Evolutionary conservation across 2,888 invertebrate genomes (phyloP).

Genomic region (Oligia latruncula): DNA sequence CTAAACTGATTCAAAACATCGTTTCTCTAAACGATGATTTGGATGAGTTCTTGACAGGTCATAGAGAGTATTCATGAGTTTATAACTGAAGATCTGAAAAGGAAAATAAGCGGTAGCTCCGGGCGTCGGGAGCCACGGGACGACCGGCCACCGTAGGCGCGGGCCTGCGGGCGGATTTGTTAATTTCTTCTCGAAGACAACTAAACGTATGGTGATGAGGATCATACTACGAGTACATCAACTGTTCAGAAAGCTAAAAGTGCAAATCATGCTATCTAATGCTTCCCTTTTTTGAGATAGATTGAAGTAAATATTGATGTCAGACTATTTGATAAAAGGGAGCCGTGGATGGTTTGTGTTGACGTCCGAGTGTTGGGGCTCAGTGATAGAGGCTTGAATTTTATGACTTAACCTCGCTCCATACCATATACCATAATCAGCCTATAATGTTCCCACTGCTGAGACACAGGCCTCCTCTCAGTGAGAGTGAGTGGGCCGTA

Average conservation of each 20-base stretch:
- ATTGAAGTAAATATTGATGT: conserved; percentile 78
- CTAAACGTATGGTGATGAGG: not conserved
- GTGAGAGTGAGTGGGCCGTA: too few relatives aligned
- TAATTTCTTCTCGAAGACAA: not conserved
- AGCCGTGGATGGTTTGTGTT: conserved; percentile 55
- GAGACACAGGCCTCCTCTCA: too few relatives aligned
- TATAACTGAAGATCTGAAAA: not conserved
- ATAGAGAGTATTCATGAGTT: not conserved
- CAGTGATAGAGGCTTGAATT: conserved; percentile 15
- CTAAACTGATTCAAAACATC: not conserved
- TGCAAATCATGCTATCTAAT: conserved; percentile 55
- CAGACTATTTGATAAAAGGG: conserved; percentile 74
- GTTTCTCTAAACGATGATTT: not conserved
- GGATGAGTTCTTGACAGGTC: not conserved
- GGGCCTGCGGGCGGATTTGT: too few relatives aligned
- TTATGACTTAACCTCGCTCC: not conserved
- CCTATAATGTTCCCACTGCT: too few relatives aligned
- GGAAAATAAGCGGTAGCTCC: too few relatives aligned
- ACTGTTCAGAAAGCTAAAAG: conserved; percentile 12
- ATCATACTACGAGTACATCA: not conserved
- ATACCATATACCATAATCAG: too few relatives aligned
- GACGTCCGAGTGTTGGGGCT: conserved; percentile 17
- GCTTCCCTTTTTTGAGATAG: conserved; percentile 67
- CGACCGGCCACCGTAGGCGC: too few relatives aligned
- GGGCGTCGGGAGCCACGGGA: too few relatives aligned